Evolutionary conservation across 2,888 invertebrate genomes (phyloP), one percentile per base, ranked within the genome.

Genomic region (Tetranychus piercei): DNA sequence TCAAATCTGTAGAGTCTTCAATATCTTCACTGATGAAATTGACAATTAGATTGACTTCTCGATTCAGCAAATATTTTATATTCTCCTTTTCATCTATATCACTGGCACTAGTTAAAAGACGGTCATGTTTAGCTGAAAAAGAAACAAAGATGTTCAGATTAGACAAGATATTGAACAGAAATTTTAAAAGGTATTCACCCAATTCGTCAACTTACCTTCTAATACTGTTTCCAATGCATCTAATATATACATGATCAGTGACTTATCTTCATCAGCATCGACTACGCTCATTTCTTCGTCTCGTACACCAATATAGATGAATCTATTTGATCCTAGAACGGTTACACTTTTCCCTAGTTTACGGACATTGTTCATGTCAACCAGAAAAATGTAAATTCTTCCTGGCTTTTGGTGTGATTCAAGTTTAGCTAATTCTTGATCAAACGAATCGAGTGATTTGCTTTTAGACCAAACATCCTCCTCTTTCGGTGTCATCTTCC

Each of bases 1-100:
- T 18, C 5, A 66, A 73, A 22, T 44, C 18, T 45, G 15, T 43
- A 20, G n/a, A 23, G n/a, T 71, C 43, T 23, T 74, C 67, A 18
- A 73, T 73, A 45, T 75, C 64, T 55, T 76, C 76, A 45, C 69
- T 71, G 55, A 76, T 71, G 5, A 75, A n/a, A 43, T 75, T 75
- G 15, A 76, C 23, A 4, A 75, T 74, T n/a, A 76, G 18, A 73
- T 76, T 74, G 11, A 76, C 44, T 55, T 76, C 71, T 22, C 73
- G 67, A 23, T 65, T 44, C 66, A 76, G 64, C 9, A 76, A 45
- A 43, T 72, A 71, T 45, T 45, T 70, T 43, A 72, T 73, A 44
- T 72, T 73, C 34, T 76, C 74, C 45, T 11, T 69, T 64, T 22
- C 67, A 18, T 67, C 23, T 67, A 18, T 11, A 22, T 69, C 69